These are phyloP conservation scores for Chromoteleia sp. DNA, from an alignment of 2,888 invertebrate species.

Conservation along the genomic window DNA sequence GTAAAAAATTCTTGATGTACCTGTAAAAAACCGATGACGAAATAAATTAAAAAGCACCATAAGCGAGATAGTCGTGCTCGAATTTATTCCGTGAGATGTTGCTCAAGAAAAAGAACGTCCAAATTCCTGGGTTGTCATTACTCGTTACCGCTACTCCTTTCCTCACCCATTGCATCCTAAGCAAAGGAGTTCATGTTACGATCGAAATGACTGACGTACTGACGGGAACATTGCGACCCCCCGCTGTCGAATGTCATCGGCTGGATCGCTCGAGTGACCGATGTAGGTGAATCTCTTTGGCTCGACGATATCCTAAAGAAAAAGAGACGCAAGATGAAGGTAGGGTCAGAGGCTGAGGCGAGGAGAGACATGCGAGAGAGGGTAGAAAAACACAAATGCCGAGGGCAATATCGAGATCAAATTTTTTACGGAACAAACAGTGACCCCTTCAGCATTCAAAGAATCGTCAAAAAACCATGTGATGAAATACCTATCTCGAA, in stretches of 20 bases:
- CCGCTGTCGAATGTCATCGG: slow-evolving; percentile 82
- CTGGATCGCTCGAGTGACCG: slow-evolving; percentile 79
- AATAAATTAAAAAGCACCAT: slow-evolving; percentile 53
- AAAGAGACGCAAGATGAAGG: slow-evolving; percentile 56
- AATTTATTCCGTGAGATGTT: slow-evolving; percentile 68
- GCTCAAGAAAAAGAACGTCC: slow-evolving; percentile 70
- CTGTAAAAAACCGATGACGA: slow-evolving; percentile 39
- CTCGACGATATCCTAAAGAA: slow-evolving; percentile 70
- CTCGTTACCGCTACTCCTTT: slow-evolving; percentile 67
- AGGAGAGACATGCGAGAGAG: slow-evolving; percentile 62
- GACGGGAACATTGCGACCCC: slow-evolving; percentile 82
- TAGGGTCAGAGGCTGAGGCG: slow-evolving; percentile 50
- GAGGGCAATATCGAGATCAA: slow-evolving; percentile 57
- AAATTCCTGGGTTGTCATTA: slow-evolving; percentile 77
- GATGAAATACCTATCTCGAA: slow-evolving; percentile 58
- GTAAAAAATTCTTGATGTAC: slow-evolving; percentile 2
- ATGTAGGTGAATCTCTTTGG: slow-evolving; percentile 77
- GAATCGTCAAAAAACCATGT: slow-evolving; percentile 43
- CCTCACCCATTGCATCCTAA: slow-evolving; percentile 68
- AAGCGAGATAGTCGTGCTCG: slow-evolving; percentile 56
- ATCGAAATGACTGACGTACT: slow-evolving; percentile 82
- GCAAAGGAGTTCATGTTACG: slow-evolving; percentile 77
- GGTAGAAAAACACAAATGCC: slow-evolving; percentile 58
- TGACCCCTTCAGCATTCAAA: slow-evolving; percentile 39
- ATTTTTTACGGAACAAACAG: slow-evolving; percentile 42